These are phyloP conservation scores for Diadophis punctatus DNA, from an alignment of 2,113 vertebrate genomes.

Conservation along the genomic window DNA sequence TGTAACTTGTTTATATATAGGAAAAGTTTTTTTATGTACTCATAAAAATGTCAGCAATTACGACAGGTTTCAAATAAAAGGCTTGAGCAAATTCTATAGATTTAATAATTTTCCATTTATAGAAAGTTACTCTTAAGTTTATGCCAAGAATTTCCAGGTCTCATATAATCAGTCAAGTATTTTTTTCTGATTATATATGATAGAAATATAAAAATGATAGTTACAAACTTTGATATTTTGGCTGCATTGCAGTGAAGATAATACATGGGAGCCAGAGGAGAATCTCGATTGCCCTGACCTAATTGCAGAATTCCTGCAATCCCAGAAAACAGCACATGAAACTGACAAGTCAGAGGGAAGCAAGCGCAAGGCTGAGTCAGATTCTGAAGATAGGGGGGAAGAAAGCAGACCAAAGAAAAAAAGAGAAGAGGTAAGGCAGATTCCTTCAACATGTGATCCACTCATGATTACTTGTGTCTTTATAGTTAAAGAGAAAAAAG, in stretches of 20 bases:
- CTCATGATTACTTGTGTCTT: background rate
- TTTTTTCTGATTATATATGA: background rate
- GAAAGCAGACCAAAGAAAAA: constrained; percentile 95
- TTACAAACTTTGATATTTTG: background rate
- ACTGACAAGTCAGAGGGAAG: constrained; percentile 76
- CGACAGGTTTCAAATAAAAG: background rate
- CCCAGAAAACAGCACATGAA: constrained; percentile 87
- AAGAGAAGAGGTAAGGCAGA: constrained; percentile 85
- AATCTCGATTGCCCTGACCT: constrained; percentile 96
- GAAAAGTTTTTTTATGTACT: background rate
- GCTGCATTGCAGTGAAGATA: constrained; percentile 83
- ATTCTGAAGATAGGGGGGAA: constrained; percentile 80
- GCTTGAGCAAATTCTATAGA: background rate
- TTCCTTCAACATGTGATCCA: too few relatives aligned
- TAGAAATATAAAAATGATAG: background rate
- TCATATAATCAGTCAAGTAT: background rate
- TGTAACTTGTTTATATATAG: background rate
- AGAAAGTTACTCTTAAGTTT: background rate
- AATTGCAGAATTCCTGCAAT: constrained; percentile 93
- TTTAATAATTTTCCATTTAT: background rate
- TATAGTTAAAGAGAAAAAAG: background rate
- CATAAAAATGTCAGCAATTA: background rate
- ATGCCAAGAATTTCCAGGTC: background rate
- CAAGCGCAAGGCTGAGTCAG: constrained; percentile 87
- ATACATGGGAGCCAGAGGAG: constrained; percentile 98